Evolutionary conservation across 2,797 vertebrate species (phyloP), one percentile per base, ranked within the genome.

Genomic region (Euphonia xanthogaster): DNA sequence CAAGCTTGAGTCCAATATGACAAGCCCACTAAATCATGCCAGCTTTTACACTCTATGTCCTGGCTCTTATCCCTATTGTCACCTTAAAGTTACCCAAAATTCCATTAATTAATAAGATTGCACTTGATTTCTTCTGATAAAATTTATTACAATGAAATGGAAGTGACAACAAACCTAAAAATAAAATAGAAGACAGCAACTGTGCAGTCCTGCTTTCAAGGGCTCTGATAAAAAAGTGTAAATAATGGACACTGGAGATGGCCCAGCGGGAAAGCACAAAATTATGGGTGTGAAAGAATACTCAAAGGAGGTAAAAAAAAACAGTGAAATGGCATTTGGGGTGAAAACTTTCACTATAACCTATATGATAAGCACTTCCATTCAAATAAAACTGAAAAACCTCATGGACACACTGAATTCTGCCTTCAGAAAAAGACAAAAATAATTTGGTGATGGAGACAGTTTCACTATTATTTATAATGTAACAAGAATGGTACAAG

Each of bases 161-260:
- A 60, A 91, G 88, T 85, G 61, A 78, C 40, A 97, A 88, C 42
- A 96, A 92, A 73, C 40, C 48, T 91, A 92, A 88, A 75, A 58
- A 30, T 86, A 90, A 88, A 70, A 82, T 51, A 84, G 25, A 94
- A 66, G 70, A 81, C 54, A 40, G 48, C 24, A 77, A 61, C 60
- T 51, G 28, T 35, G 48, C 21, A 51, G 14, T 74, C 20, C 37
- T 23, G 28, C 9, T 94, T 94, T 90, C 35, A 83, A 79, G 42
- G 45, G 48, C 79, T 84, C 63, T 33, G 84, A 86, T 48, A 66
- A 66, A 86, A 88, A 55, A 55, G 75, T 25, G 19, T 77, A 66
- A 96, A 79, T 88, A 71, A 58, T 21, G 47, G 72, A 71, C 15
- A 30, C 28, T 8, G 55, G 47, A 76, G 35, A 70, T 2, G 6